Evolutionary conservation across 2,797 vertebrate genomes (phyloP).

Genomic region (Erethizon dorsatum): DNA sequence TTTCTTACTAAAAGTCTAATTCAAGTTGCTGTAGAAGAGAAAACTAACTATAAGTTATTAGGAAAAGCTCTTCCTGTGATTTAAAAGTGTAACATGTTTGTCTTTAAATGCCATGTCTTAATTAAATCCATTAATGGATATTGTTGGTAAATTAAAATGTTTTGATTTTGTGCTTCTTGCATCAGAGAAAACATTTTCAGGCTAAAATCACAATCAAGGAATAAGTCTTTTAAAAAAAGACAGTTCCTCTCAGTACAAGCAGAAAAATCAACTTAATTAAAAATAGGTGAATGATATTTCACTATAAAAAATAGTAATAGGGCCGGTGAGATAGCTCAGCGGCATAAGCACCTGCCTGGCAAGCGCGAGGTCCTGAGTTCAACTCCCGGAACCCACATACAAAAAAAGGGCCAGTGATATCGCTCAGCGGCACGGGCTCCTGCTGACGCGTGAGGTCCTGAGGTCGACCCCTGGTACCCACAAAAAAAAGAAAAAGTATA

Average conservation of each 20-base stretch:
- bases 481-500: no score
- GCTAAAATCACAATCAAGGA: slow-evolving; percentile 37
- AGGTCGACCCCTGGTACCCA: no score
- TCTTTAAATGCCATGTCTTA: slow-evolving; percentile 36
- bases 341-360: no score
- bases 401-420: no score
- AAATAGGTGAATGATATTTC: slow-evolving; percentile 37
- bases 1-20: slow-evolving; percentile 11
- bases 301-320: not conserved
- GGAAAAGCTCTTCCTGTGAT: not conserved
- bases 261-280: slow-evolving; percentile 54
- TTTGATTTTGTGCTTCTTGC: slow-evolving; percentile 16
- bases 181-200: slow-evolving; percentile 14
- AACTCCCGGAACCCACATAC: no score
- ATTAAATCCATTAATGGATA: slow-evolving; percentile 31
- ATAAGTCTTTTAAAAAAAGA: slow-evolving; percentile 27
- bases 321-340: no score
- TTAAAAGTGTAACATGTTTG: not conserved
- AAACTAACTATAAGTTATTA: slow-evolving; percentile 30
- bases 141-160: slow-evolving; percentile 48
- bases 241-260: not conserved
- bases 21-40: slow-evolving; percentile 19
- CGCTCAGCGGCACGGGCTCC: no score
- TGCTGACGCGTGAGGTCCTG: no score
- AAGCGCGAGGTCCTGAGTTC: no score